A percentile compares a stretch with the other conserved stretches of the same genome.
These are phyloP conservation scores for Isaurus tuberculatus DNA, from an alignment of 92 coral and sea anemone species.

Conservation along the genomic window DNA sequence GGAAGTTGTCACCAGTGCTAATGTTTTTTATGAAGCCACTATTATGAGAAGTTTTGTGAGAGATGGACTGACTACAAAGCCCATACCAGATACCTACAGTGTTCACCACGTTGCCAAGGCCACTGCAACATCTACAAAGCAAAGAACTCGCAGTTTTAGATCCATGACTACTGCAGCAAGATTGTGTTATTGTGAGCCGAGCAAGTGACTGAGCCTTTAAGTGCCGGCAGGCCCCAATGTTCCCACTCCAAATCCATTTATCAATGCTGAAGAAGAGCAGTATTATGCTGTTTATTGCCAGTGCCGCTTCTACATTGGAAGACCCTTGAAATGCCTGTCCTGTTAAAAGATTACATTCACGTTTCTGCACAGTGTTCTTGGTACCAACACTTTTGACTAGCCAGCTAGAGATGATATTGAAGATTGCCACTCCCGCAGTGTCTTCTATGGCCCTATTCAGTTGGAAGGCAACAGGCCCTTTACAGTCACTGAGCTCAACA, in stretches of 20 bases:
- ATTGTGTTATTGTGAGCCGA: not conserved
- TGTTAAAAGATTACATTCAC: slow-evolving; percentile 32
- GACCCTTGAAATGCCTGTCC: slow-evolving; percentile 39
- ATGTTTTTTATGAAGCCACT: not conserved
- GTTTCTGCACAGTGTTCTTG: slow-evolving; percentile 47
- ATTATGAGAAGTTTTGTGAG: slow-evolving; percentile 16
- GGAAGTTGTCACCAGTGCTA: slow-evolving; percentile 4
- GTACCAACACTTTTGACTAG: slow-evolving; percentile 44
- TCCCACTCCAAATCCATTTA: slow-evolving; percentile 46
- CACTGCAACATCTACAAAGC: slow-evolving; percentile 1
- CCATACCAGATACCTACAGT: slow-evolving; percentile 22
- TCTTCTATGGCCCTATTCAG: slow-evolving; percentile 51
- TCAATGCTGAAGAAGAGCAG: slow-evolving; percentile 46
- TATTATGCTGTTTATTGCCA: slow-evolving; percentile 58
- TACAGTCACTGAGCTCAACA: slow-evolving; percentile 5
- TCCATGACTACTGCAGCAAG: not conserved
- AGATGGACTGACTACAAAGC: slow-evolving; percentile 18
- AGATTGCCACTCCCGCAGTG: slow-evolving; percentile 19
- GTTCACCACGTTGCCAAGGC: slow-evolving; percentile 5
- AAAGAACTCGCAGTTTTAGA: not conserved
- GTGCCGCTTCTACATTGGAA: slow-evolving; percentile 49
- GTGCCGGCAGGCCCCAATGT: not conserved
- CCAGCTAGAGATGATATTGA: slow-evolving; percentile 58
- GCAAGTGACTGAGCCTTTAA: slow-evolving; percentile 13
- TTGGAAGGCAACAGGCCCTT: slow-evolving; percentile 32